These are phyloP conservation scores for Oscheius sp. DNA, from an alignment of 2,888 invertebrate genomes.

Conservation along the genomic window DNA sequence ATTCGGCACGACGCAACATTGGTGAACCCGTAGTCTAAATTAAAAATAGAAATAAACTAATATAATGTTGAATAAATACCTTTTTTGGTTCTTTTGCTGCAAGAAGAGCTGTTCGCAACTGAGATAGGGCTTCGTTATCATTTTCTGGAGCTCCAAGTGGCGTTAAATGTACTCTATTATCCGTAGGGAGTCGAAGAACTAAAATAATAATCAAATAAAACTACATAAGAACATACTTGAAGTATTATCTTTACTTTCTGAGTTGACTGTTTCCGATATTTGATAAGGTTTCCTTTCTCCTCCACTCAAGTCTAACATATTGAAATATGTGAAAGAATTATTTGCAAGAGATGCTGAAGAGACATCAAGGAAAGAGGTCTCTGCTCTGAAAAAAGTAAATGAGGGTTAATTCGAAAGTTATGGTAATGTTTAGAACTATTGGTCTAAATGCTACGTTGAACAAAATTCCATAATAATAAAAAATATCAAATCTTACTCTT, in stretches of 20 bases:
- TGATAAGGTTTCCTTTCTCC: slow-evolving; percentile 25
- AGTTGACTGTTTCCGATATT: slow-evolving; percentile 9
- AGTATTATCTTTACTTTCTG: slow-evolving; percentile 20
- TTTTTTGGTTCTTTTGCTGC: slow-evolving; percentile 21
- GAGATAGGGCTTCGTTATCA: slow-evolving; percentile 18
- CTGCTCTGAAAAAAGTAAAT: slow-evolving; percentile 6
- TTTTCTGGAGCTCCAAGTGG: slow-evolving; percentile 19
- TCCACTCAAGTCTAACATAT: slow-evolving; percentile 17
- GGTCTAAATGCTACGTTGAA: too few species aligned
- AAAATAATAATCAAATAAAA: not conserved
- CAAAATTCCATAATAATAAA: slow-evolving; percentile 3
- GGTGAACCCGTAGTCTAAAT: slow-evolving; percentile 14
- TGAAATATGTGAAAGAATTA: slow-evolving; percentile 26
- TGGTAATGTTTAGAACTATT: not conserved
- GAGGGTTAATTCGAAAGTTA: too few species aligned
- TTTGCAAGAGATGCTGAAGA: slow-evolving; percentile 3
- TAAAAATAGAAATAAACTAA: not conserved
- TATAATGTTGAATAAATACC: slow-evolving; percentile 1
- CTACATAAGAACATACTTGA: not conserved
- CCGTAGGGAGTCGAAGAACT: slow-evolving; percentile 17
- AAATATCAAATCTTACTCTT: slow-evolving; percentile 11
- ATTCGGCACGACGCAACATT: slow-evolving; percentile 27
- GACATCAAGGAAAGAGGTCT: slow-evolving; percentile 9
- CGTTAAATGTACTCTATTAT: slow-evolving; percentile 13
- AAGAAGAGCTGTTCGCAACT: slow-evolving; percentile 8